These are phyloP conservation scores for rat (Rattus norvegicus) DNA, from an alignment of 2,113 vertebrate species.

Conservation along the genomic window DNA sequence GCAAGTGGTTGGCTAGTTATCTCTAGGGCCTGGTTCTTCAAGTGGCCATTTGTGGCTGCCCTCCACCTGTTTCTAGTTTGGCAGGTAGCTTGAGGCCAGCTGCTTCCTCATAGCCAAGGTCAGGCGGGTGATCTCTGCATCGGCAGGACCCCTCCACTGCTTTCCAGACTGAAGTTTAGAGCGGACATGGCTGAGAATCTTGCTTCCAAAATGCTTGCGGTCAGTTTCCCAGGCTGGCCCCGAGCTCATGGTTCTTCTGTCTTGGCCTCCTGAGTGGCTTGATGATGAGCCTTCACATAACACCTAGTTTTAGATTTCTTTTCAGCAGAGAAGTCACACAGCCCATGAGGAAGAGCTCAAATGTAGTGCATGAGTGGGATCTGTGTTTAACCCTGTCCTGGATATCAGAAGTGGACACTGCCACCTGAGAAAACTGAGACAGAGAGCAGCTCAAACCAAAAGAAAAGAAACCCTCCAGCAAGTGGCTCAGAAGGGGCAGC, in stretches of 20 bases:
- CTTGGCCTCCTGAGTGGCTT: neutral
- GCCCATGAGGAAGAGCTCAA: neutral
- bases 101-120: neutral
- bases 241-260: neutral
- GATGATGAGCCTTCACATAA: neutral
- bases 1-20: neutral
- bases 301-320: neutral
- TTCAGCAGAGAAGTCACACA: neutral
- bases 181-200: neutral
- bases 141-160: neutral
- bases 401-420: neutral
- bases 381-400: neutral
- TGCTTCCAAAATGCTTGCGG: neutral
- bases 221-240: neutral
- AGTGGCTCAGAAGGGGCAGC: neutral
- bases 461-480: neutral
- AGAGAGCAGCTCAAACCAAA: neutral
- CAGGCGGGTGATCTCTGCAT: neutral
- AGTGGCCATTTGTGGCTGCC: neutral
- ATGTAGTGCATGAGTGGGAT: too few relatives aligned
- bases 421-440: neutral
- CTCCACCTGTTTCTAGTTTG: neutral
- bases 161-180: neutral
- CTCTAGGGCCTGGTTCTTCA: neutral
- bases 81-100: neutral